phyloP scores from a whole-genome alignment of 2,888 invertebrate genomes.

The Phanerotoma sp. region DNA sequence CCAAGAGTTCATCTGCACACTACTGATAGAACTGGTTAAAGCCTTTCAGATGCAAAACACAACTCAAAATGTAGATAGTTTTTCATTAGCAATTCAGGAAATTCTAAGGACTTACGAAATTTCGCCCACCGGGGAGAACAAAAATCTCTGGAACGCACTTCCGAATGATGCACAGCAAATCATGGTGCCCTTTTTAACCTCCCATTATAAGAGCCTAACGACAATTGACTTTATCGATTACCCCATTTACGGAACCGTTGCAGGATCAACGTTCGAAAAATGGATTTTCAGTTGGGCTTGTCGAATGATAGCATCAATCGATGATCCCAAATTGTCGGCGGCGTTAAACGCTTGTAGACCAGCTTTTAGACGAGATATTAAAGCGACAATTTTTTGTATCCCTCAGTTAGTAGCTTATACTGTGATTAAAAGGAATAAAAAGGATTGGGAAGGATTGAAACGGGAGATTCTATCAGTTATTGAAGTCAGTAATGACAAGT shows the following conservation, averaged over 20 bases:
- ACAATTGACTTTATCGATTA: slow-evolving; percentile 44
- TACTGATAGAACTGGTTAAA: slow-evolving; percentile 69
- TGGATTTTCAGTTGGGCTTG: slow-evolving; percentile 81
- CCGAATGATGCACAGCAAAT: slow-evolving; percentile 73
- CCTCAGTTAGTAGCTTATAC: slow-evolving; percentile 68
- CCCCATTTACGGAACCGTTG: slow-evolving; percentile 61
- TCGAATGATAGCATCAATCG: slow-evolving; percentile 67
- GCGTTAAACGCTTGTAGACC: slow-evolving; percentile 72
- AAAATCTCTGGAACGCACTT: slow-evolving; percentile 70
- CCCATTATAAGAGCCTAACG: slow-evolving; percentile 57
- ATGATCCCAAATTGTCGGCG: slow-evolving; percentile 63
- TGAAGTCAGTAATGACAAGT: slow-evolving; percentile 40
- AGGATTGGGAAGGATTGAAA: slow-evolving; percentile 57
- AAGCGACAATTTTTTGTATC: slow-evolving; percentile 71
- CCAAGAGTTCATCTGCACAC: slow-evolving; percentile 71
- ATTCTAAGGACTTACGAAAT: slow-evolving; percentile 73
- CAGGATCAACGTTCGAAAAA: slow-evolving; percentile 68
- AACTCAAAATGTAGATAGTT: slow-evolving; percentile 75
- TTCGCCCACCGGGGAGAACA: slow-evolving; percentile 65
- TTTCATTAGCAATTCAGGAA: slow-evolving; percentile 78
- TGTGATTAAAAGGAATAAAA: slow-evolving; percentile 55
- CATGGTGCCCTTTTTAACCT: slow-evolving; percentile 73
- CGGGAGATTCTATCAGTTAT: slow-evolving; percentile 65
- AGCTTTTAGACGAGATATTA: slow-evolving; percentile 72
- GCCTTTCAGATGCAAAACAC: slow-evolving; percentile 78